Conservation (phyloP, 2,113 vertebrate genomes). For the Ammodytes marinus region DNA sequence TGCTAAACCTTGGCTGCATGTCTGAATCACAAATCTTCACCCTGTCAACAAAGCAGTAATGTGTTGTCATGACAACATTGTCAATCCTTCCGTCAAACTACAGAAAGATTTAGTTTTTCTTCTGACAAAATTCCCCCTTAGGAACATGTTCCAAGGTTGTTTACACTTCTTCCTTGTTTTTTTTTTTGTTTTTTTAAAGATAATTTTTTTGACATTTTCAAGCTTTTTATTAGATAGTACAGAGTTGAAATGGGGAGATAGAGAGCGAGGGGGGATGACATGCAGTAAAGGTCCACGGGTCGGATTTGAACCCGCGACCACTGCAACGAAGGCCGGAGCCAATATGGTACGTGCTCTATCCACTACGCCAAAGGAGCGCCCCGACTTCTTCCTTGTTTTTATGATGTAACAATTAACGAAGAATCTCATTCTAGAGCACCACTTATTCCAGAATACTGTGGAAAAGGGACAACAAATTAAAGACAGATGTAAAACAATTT, state of each 20-base stretch:
- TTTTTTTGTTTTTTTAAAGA: too few relatives aligned
- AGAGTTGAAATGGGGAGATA: too few relatives aligned
- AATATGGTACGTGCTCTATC: too few relatives aligned
- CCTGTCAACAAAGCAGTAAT: neutral
- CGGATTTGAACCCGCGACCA: too few relatives aligned
- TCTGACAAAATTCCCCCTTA: neutral
- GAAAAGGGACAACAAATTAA: conserved; percentile 5
- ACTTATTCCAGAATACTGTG: neutral
- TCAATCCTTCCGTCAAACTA: neutral
- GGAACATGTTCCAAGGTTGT: neutral
- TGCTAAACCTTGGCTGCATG: neutral
- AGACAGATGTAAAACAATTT: conserved; percentile 6
- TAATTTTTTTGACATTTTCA: too few relatives aligned
- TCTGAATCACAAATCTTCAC: neutral
- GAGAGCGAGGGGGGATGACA: too few relatives aligned
- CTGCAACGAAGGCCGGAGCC: too few relatives aligned
- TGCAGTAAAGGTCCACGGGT: too few relatives aligned
- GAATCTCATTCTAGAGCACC: neutral
- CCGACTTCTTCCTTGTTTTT: neutral
- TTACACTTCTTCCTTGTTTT: neutral
- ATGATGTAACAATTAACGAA: conserved; percentile 8
- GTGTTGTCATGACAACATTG: neutral
- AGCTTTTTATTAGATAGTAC: too few relatives aligned
- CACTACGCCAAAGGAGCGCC: too few relatives aligned
- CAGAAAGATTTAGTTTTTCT: neutral